Percentiles rank a stretch among this genome's conserved stretches.
phyloP scores from a whole-genome alignment of 2,888 invertebrate genomes.

The Drosophila bunnanda region DNA sequence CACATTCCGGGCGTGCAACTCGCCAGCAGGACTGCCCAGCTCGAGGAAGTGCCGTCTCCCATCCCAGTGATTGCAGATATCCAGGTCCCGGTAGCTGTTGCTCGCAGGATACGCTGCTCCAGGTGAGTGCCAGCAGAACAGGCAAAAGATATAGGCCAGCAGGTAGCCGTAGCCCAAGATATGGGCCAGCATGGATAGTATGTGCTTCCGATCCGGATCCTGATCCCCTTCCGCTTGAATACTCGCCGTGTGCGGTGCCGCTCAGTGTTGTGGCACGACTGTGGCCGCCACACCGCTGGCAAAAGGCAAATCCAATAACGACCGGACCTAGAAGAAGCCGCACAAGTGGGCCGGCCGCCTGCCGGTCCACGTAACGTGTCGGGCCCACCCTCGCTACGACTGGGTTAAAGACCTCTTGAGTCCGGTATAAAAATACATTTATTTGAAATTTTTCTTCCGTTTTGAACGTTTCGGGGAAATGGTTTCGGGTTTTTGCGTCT shows the following conservation, averaged over 20 bases:
- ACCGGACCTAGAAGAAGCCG: constrained; percentile 41
- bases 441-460: constrained; percentile 52
- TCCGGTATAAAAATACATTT: constrained; percentile 70
- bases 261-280: constrained; percentile 72
- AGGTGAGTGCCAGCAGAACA: constrained; percentile 58
- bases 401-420: constrained; percentile 56
- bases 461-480: constrained; percentile 34
- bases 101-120: constrained; percentile 72
- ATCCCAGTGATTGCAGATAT: constrained; percentile 85
- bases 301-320: constrained; percentile 82
- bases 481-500: constrained; percentile 54
- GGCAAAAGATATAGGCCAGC: constrained; percentile 54
- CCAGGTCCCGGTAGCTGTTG: constrained; percentile 82
- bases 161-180: constrained; percentile 64
- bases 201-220: background rate
- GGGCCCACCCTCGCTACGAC: constrained; percentile 26
- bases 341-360: constrained; percentile 52
- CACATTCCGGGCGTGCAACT: constrained; percentile 83
- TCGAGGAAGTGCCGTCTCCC: constrained; percentile 84
- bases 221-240: constrained; percentile 27
- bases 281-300: constrained; percentile 43
- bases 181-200: constrained; percentile 49
- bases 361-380: constrained; percentile 29
- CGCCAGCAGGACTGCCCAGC: constrained; percentile 83
- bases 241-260: constrained; percentile 66